These are phyloP conservation scores for Mus caroli DNA, from an alignment of 2,797 vertebrate species.

Conservation along the genomic window DNA sequence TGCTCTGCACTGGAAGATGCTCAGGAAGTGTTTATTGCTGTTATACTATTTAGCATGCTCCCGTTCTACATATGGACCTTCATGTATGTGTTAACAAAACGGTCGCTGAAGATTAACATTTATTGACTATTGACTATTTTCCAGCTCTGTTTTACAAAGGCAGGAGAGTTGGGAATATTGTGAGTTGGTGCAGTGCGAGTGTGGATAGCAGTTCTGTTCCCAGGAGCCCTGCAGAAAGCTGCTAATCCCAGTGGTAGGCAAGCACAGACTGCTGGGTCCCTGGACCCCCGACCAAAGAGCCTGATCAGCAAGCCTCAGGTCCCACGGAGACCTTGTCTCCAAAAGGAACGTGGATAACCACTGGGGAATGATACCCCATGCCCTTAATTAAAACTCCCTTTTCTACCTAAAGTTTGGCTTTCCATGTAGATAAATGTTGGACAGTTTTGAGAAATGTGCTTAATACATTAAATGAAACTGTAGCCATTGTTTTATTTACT, in stretches of 20 bases:
- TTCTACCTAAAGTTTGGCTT: not conserved
- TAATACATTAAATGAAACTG: constrained; percentile 1
- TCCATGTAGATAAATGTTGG: not conserved
- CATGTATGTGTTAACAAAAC: not conserved
- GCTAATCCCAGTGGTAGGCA: not conserved
- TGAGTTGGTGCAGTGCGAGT: too few relatives aligned
- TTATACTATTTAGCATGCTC: constrained; percentile 6
- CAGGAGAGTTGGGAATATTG: not conserved
- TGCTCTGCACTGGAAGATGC: not conserved
- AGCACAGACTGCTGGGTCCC: not conserved
- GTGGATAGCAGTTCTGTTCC: not conserved
- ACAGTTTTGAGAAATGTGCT: constrained; percentile 1
- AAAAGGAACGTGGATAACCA: not conserved
- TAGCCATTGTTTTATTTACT: not conserved
- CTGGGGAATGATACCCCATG: not conserved
- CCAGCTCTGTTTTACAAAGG: not conserved
- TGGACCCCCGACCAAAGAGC: not conserved
- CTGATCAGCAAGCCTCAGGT: not conserved
- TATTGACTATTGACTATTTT: not conserved
- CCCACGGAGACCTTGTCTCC: not conserved
- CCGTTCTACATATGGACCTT: not conserved
- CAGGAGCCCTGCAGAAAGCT: not conserved
- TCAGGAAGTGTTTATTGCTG: not conserved
- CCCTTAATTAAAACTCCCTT: not conserved
- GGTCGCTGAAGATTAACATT: not conserved